A percentile compares a stretch with the other conserved stretches of the same genome.
phyloP scores from a whole-genome alignment of 2,113 vertebrate species.

The Beaufortia kweichowensis region DNA sequence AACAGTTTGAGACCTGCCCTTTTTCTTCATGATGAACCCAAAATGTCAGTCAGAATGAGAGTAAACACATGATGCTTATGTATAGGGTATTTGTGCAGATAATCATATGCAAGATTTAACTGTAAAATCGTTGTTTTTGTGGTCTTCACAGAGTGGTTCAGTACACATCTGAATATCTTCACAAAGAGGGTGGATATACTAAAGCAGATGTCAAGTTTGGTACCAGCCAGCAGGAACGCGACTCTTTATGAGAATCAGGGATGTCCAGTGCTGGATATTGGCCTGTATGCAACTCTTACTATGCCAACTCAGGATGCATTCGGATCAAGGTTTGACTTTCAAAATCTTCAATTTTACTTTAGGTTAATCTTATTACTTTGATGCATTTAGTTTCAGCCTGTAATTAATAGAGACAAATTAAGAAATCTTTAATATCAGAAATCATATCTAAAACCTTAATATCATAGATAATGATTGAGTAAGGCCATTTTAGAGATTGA shows the following conservation, averaged over 20 bases:
- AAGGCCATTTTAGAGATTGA: too few species aligned
- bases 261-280: conserved; percentile 72
- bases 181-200: conserved; percentile 71
- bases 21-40: neutral
- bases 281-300: conserved; percentile 73
- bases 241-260: conserved; percentile 64
- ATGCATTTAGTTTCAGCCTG: too few species aligned
- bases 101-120: neutral
- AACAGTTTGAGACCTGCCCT: conserved; percentile 8
- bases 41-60: neutral
- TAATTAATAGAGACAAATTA: too few species aligned
- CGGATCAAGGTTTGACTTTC: conserved; percentile 70
- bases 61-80: neutral
- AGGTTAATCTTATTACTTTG: too few species aligned
- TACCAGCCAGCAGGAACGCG: conserved; percentile 64
- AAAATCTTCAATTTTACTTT: neutral
- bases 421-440: too few species aligned
- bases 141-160: conserved; percentile 70
- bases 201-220: conserved; percentile 60
- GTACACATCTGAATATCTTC: conserved; percentile 57
- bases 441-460: too few species aligned
- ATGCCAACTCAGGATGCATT: conserved; percentile 70
- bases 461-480: too few species aligned
- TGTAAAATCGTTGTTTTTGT: conserved; percentile 2
- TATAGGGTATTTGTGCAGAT: neutral